phyloP scores from a whole-genome alignment of 2,113 vertebrate genomes.

The Peromyscus californicus region DNA sequence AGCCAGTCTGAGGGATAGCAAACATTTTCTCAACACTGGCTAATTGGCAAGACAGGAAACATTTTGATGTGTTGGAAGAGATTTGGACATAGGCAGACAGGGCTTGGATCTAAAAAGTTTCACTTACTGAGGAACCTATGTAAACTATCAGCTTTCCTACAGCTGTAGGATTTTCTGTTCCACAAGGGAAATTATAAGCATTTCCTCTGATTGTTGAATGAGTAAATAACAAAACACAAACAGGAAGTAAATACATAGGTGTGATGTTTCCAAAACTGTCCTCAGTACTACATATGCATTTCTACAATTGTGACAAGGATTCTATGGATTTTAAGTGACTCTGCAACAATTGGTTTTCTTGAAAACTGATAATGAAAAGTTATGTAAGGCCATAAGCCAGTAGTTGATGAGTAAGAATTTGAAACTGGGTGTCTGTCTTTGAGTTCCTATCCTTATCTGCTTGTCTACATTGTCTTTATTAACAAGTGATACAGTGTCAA shows the following conservation, averaged over 20 bases:
- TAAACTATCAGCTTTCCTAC: neutral
- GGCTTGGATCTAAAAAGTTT: neutral
- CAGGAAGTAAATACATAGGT: neutral
- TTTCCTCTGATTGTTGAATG: neutral
- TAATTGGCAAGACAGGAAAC: neutral
- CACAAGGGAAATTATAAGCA: neutral
- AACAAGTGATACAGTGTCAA: neutral
- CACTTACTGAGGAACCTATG: neutral
- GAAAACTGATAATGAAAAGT: conserved; percentile 11
- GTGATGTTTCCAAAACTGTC: neutral
- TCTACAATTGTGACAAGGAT: neutral
- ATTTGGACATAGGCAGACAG: neutral
- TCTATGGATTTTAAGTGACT: neutral
- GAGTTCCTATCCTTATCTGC: neutral
- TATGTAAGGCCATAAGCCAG: neutral
- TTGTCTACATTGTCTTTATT: neutral
- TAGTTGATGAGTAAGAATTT: neutral
- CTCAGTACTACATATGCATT: neutral
- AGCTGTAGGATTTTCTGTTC: neutral
- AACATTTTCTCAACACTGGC: neutral
- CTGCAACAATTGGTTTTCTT: neutral
- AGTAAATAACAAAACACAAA: neutral
- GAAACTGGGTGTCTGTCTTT: neutral
- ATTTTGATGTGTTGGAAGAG: neutral
- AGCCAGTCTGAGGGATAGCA: neutral